Evolutionary conservation across 2,797 vertebrate genomes (phyloP).

Genomic region (Coregonus sp.): DNA sequence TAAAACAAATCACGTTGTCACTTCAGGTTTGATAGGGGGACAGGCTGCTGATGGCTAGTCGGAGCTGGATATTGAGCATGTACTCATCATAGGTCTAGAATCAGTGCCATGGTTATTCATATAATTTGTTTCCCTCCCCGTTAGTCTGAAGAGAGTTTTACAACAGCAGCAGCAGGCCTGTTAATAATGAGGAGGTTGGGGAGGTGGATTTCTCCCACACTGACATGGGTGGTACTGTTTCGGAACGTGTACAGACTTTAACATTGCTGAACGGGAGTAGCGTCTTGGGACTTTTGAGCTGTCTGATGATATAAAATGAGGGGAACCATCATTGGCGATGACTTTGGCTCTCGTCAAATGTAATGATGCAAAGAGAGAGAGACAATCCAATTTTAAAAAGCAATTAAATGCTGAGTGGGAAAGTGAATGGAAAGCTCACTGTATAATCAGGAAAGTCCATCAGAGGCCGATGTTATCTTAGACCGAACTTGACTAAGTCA

Average conservation of each 20-base stretch:
- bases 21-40: constrained; percentile 35
- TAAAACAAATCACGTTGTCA: constrained; percentile 50
- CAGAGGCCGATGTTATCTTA: constrained; percentile 11
- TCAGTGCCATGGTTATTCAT: background rate
- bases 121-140: constrained; percentile 32
- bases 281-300: constrained; percentile 19
- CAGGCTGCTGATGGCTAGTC: constrained; percentile 38
- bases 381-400: constrained; percentile 57
- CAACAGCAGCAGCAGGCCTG: constrained; percentile 29
- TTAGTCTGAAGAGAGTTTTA: constrained; percentile 13
- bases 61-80: constrained; percentile 14
- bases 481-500: constrained; percentile 15
- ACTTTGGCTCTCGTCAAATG: constrained; percentile 3
- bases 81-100: constrained; percentile 28
- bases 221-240: background rate
- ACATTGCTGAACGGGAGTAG: background rate
- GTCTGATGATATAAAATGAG: constrained; percentile 6
- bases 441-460: constrained; percentile 9
- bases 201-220: background rate
- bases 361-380: constrained; percentile 14
- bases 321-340: background rate
- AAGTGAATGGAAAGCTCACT: constrained; percentile 3
- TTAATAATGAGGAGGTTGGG: constrained; percentile 36
- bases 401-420: constrained; percentile 44
- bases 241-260: background rate